Evolutionary conservation across 2,113 vertebrate species (phyloP), one percentile per base, ranked within the genome.

Genomic region (Dinomys branickii): DNA sequence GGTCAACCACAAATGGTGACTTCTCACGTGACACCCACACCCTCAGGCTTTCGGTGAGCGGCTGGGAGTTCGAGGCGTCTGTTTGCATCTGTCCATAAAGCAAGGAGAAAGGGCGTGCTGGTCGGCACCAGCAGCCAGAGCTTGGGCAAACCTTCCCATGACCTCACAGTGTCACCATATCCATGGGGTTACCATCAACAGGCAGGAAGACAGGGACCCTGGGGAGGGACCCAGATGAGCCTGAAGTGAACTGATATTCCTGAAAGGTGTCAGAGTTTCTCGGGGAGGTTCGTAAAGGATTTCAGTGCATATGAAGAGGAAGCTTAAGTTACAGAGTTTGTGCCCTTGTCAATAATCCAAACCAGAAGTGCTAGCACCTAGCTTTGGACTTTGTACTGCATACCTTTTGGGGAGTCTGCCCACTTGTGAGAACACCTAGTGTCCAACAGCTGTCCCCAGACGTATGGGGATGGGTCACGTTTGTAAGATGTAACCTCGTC

Each of bases 11-110:
- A 96, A 58, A 91, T 78, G 61, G 75, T 94, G 59, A 54, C 95
- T 98, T 96, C 95, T 88, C 91, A 93, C 94, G 84, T 96, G 96
- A 96, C 78, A 96, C 65, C 47, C 92, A 96, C 96, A 95, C 96
- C 92, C 93, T 96, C 82, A 80, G 89, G 97, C 94, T 95, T 97
- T 98, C 88, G 65, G 95, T 94, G 96, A 97, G 95, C 97, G 90
- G 41, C 67, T 97, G 94, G 97, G 80, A 96, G 90, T 78, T 97
- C 92, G 80, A 85, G 88, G 96, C 85, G 20, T 94, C 94, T 96
- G 90, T 95, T 98, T 96, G 85, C 63, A 58, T 89, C 63, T 96
- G 95, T 94, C 77, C 52, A 80, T 84, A 50, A 83, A 77, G 2
- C 75, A 19, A 38, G 11, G 30, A 83, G 82, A 82, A 90, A 89